Evolutionary conservation across 2,113 vertebrate species (phyloP), one percentile per base, ranked within the genome.

Genomic region (Prionailurus viverrinus): DNA sequence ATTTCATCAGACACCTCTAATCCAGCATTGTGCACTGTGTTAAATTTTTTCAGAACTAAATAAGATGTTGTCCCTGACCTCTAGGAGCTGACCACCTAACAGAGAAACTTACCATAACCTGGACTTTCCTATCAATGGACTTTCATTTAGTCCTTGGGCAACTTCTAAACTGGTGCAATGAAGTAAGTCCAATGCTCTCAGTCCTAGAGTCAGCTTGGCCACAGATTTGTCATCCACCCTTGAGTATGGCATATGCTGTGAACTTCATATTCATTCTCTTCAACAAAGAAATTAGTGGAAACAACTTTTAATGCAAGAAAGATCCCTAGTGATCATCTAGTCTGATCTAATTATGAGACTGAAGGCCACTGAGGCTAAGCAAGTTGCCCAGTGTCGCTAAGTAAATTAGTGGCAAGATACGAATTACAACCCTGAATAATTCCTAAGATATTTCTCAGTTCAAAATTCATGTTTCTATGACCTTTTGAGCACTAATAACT

Each of bases 401-500:
- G 19, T 78, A 71, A 98, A 71, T 96, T 94, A 96, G 82, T 94
- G 80, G 36, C 87, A 88, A 88, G 65, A 92, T 97, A 76, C 29
- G 89, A 96, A 85, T 97, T 97, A 55, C 31, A 96, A 41, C 31
- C 61, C 53, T 94, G 85, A 97, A 88, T 95, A 92, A 96, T 96
- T 97, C 65, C n/a, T 66, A 81, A 84, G 96, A 66, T 73, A 95
- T n/a, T 88, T 97, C 71, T 45, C 51, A 68, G 61, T 76, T 96
- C 81, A 95, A 95, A 95, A 96, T 92, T 76, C 81, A 73, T 95
- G 94, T 96, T 95, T 97, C 95, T 92, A 48, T 98, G 97, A 96
- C 96, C 84, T 96, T 97, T 93, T 92, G 88, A 96, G 76, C 58
- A 93, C 97, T 95, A 96, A 98, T 97, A 97, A 97, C 74, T 90